Base-by-base conservation (phyloP, 2,888 invertebrate genomes). In the Philereme vetulata region DNA sequence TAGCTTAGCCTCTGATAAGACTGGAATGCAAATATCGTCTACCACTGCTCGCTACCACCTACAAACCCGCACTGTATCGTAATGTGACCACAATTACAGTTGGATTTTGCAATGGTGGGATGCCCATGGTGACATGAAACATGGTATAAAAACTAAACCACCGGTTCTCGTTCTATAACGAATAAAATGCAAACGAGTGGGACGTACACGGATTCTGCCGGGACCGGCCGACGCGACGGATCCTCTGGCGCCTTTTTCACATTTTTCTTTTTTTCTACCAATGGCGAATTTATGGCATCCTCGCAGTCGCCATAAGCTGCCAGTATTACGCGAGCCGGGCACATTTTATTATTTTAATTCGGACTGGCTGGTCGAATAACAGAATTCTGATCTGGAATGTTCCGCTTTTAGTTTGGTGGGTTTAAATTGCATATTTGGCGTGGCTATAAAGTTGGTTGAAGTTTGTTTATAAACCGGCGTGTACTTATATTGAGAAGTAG, bases 191-290 rank as follows among this genome's bases (percentile, higher is more conserved):
- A 77, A 85, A 85, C 78, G 81, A 82, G 78, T 75, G 86, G 86
- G 82, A 82, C 85, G 77, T 85, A 86, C 85, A 85, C 86, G 87
- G 87, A 85, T 83, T 77, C 80, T 62, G 75, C 47, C 62, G 57
- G 61, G 66, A 54, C 67, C 56, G 61, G 47, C 51, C 62, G 63
- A n/a, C 62, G 62, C 60, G 58, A 51, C 60, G 50, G 61, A 60
- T 53, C 47, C 58, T 33, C 57, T 74, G 77, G 78, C 80, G 76
- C 78, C 75, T 74, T 77, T 60, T 63, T 55, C 50, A 59, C 47
- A 63, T 63, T 57, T 72, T 62, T 66, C 64, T 65, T 60, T 56
- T 59, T 58, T 70, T 71, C n/a, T 38, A 72, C 64, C 72, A 64
- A 68, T 68, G 63, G 56, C 56, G 62, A 74, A 76, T 80, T 78